Evolutionary conservation across 2,113 vertebrate species (phyloP), one percentile per base, ranked within the genome.

Genomic region (Dunckerocampus dactyliophorus): DNA sequence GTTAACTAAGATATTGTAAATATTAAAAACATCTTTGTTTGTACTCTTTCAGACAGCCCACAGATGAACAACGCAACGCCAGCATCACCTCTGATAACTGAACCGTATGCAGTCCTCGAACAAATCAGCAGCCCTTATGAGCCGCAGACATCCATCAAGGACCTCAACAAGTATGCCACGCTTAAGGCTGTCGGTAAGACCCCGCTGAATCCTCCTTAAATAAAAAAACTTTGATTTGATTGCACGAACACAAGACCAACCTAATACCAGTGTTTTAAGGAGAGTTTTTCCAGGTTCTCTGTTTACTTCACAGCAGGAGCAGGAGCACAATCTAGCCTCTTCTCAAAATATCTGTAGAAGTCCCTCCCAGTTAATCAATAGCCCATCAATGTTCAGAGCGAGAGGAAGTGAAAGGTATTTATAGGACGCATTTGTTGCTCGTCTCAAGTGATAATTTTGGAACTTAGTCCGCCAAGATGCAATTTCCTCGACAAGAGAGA

Each of bases 131-230:
- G 95, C 80, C 92, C 94, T 0, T 97, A 96, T 0, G 94, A 95
- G 19, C 94, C 94, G 74, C 93, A 93, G 78, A 90, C 86, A 0
- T 88, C 92, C 0, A 88, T 90, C 66, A 95, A 94, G 77, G 95
- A 98, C 8, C 89, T 96, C 47, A 98, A 93, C 89, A 94, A 94
- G 74, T 97, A 96, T 0, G 92, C 94, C 70, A 95, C 95, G 13
- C 87, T 97, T 0, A 97, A 96, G 87, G 93, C 94, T 43, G 94
- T 96, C 0, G 95, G 95, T 96, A 89, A 96, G 95, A 76, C 3
- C n/a, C 12, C 45, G 34, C 70, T 71, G 16, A 28, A 28, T 11
- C 37, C 9, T 39, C 24, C 24, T 28, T 28, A 28, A 39, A 39
- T 12, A 39, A 39, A 43, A 4, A 43, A 43, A 43, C 12, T 49